Evolutionary conservation across 1,140 invertebrate genomes (phyloP).

Genomic region (Chionoecetes opilio): DNA sequence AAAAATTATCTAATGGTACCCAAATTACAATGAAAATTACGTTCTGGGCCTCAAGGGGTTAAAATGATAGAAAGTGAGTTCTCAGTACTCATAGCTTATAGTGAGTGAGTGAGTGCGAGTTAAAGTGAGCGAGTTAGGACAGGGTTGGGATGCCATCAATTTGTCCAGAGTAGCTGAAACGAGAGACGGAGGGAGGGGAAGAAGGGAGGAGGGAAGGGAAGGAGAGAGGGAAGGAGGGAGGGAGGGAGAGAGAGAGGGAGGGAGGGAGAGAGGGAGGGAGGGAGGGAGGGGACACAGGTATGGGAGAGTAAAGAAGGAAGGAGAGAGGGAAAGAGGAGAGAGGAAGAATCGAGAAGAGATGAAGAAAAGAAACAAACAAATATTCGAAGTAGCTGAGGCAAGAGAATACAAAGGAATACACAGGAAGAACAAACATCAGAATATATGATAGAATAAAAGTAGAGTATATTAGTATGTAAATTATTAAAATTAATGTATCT

Average conservation of each 20-base stretch:
- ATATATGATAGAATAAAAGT: neutral
- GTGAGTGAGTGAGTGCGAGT: neutral
- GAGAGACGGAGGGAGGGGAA: neutral
- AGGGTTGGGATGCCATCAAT: neutral
- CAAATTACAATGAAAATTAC: too few species aligned
- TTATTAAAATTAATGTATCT: too few species aligned
- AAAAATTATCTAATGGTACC: too few species aligned
- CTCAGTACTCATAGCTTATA: neutral
- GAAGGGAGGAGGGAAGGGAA: too few species aligned
- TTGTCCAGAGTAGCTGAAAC: neutral
- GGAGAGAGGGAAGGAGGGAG: too few species aligned
- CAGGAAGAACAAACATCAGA: neutral
- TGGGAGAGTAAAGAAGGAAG: too few species aligned
- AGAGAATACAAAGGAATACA: conserved; percentile 31
- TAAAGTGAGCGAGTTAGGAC: neutral
- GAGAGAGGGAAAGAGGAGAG: neutral
- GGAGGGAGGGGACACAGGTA: neutral
- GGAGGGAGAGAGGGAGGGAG: neutral
- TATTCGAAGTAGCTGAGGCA: neutral
- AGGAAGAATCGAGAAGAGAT: neutral
- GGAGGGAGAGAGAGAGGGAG: neutral
- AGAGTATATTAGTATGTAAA: too few species aligned
- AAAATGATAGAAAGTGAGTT: too few species aligned
- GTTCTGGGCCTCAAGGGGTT: too few species aligned
- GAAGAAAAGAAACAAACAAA: neutral